Conservation (phyloP, 1,140 invertebrate genomes). For the Brachionus calyciflorus region DNA sequence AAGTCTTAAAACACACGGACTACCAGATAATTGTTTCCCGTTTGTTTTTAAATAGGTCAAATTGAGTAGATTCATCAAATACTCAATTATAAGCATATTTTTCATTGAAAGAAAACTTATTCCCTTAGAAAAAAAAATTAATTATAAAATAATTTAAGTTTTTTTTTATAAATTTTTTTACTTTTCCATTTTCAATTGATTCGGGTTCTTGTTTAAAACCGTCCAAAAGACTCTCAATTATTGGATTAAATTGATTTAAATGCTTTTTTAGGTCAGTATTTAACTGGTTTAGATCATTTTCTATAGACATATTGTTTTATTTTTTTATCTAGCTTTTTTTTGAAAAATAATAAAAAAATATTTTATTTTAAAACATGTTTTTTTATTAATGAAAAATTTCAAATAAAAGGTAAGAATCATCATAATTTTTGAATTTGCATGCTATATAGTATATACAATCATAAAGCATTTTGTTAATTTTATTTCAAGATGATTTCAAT, state of each 20-base stretch:
- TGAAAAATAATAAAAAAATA: background rate
- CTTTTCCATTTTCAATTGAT: slow-evolving; percentile 14
- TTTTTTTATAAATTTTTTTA: background rate
- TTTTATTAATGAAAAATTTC: background rate
- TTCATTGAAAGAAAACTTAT: slow-evolving; percentile 44
- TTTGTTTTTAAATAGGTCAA: background rate
- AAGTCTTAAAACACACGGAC: slow-evolving; percentile 14
- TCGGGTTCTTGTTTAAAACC: background rate
- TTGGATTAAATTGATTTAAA: background rate
- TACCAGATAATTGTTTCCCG: background rate
- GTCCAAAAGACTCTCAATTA: background rate
- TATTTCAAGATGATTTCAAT: background rate
- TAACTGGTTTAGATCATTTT: slow-evolving; percentile 14
- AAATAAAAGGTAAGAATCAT: background rate
- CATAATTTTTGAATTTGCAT: background rate
- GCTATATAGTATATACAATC: background rate
- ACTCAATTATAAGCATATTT: slow-evolving; percentile 28
- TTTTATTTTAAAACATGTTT: background rate
- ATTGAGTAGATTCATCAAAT: slow-evolving; percentile 9
- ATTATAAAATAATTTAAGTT: background rate
- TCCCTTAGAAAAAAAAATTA: slow-evolving; percentile 7
- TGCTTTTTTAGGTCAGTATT: background rate
- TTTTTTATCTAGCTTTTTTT: too few relatives aligned
- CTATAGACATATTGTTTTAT: slow-evolving; percentile 9
- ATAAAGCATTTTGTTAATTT: background rate